A percentile compares a stretch with the other conserved stretches of the same genome.
Conservation (phyloP, 2,888 invertebrate genomes). For the Torymus auratus region DNA sequence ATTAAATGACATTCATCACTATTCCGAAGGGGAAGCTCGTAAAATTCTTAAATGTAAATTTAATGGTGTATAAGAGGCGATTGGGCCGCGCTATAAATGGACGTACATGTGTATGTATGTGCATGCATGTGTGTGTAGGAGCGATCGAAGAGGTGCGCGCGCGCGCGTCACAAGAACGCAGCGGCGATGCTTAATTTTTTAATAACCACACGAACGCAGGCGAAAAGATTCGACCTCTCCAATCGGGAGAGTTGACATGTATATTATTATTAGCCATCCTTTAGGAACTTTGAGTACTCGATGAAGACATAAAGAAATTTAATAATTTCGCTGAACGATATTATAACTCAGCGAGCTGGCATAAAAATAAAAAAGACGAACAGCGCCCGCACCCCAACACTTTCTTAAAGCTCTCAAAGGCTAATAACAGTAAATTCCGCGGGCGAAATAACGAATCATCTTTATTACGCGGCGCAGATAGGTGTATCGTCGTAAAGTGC, state of each 20-base stretch:
- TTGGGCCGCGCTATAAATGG: constrained; percentile 13
- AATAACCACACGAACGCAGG: neutral
- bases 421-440: constrained; percentile 53
- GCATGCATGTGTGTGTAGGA: no score
- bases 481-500: constrained; percentile 46
- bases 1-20: constrained; percentile 37
- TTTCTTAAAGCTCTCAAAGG: constrained; percentile 55
- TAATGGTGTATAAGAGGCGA: constrained; percentile 33
- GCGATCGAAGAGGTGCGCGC: neutral
- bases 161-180: constrained; percentile 9
- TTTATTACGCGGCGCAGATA: constrained; percentile 44
- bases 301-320: constrained; percentile 43
- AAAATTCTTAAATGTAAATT: constrained; percentile 39
- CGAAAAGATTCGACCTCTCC: neutral
- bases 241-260: constrained; percentile 1
- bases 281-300: neutral
- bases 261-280: constrained; percentile 31
- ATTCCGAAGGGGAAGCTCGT: constrained; percentile 18
- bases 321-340: constrained; percentile 36
- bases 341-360: neutral
- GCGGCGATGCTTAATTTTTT: constrained; percentile 30
- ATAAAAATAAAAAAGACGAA: neutral
- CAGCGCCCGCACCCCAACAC: constrained; percentile 12
- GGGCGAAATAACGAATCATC: constrained; percentile 48
- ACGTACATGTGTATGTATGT: neutral